These are phyloP conservation scores for Drosophila arawakana DNA, from an alignment of 1,140 invertebrate species.

Conservation along the genomic window DNA sequence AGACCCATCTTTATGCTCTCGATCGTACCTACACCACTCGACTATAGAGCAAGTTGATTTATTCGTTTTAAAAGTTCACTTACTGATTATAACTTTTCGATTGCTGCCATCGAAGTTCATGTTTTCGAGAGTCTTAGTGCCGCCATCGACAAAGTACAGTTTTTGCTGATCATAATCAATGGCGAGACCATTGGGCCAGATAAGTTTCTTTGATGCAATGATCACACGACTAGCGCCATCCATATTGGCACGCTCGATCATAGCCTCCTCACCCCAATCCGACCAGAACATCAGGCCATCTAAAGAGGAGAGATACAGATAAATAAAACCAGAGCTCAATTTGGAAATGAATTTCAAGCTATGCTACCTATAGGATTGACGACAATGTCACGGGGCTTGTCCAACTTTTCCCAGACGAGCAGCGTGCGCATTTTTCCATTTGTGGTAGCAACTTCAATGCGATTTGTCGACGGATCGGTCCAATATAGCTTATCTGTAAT, in stretches of 20 bases:
- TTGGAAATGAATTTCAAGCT: neutral
- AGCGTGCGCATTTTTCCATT: slow-evolving; percentile 91
- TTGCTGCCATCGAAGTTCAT: slow-evolving; percentile 92
- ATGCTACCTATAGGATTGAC: slow-evolving; percentile 89
- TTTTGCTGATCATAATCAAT: slow-evolving; percentile 90
- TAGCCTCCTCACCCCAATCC: slow-evolving; percentile 92
- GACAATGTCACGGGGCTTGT: slow-evolving; percentile 93
- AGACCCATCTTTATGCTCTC: too few relatives aligned
- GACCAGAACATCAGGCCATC: slow-evolving; percentile 94
- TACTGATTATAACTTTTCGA: slow-evolving; percentile 88
- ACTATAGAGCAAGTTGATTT: too few relatives aligned
- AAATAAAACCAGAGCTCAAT: neutral
- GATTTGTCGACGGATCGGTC: slow-evolving; percentile 92
- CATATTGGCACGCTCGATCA: slow-evolving; percentile 95
- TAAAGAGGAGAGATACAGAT: slow-evolving; percentile 55
- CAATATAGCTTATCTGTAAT: slow-evolving; percentile 94
- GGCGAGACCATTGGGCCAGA: slow-evolving; percentile 92
- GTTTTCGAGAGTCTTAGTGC: slow-evolving; percentile 92
- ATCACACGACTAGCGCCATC: slow-evolving; percentile 90
- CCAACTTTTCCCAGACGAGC: slow-evolving; percentile 91
- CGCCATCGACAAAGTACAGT: slow-evolving; percentile 93
- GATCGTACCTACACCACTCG: too few relatives aligned
- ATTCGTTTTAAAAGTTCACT: slow-evolving; percentile 40
- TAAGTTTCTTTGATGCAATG: slow-evolving; percentile 89
- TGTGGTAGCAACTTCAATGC: slow-evolving; percentile 92